phyloP scores from a whole-genome alignment of 64 coral and sea anemone genomes.

The Montipora cactus region DNA sequence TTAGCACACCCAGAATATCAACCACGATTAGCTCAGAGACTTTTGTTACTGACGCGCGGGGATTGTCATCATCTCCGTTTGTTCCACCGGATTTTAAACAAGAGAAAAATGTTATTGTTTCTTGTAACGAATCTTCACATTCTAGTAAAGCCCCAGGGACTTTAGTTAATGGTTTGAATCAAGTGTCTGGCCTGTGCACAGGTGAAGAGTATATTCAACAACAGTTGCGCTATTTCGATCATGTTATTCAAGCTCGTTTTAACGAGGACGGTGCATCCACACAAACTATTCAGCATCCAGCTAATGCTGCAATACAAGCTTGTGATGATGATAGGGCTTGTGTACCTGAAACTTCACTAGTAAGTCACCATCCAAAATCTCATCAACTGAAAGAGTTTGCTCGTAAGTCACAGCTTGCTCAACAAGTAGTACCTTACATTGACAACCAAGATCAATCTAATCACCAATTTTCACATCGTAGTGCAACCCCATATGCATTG shows the following conservation, averaged over 20 bases:
- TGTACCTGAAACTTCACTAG: slow-evolving; percentile 9
- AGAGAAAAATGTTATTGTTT: slow-evolving; percentile 76
- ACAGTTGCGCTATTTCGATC: slow-evolving; percentile 32
- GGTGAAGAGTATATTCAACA: slow-evolving; percentile 38
- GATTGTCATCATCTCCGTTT: slow-evolving; percentile 61
- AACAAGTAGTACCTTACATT: slow-evolving; percentile 10
- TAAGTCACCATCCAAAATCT: slow-evolving; percentile 21
- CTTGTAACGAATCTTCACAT: slow-evolving; percentile 70
- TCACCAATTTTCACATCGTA: neutral
- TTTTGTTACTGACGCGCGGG: slow-evolving; percentile 38
- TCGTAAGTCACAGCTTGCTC: slow-evolving; percentile 36
- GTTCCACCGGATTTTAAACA: slow-evolving; percentile 83
- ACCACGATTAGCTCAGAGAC: slow-evolving; percentile 12
- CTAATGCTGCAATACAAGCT: neutral
- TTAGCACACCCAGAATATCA: neutral
- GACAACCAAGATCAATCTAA: slow-evolving; percentile 24
- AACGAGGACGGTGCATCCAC: slow-evolving; percentile 17
- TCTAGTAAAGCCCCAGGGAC: neutral
- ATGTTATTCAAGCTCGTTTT: slow-evolving; percentile 41
- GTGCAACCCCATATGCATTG: neutral
- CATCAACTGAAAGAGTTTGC: slow-evolving; percentile 53
- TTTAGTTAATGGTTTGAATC: slow-evolving; percentile 22
- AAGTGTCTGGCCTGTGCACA: neutral
- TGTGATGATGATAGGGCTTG: slow-evolving; percentile 4
- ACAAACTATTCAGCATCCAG: slow-evolving; percentile 1